These are phyloP conservation scores for Xiphorhynchus elegans DNA, from an alignment of 2,113 vertebrate species.

Conservation along the genomic window DNA sequence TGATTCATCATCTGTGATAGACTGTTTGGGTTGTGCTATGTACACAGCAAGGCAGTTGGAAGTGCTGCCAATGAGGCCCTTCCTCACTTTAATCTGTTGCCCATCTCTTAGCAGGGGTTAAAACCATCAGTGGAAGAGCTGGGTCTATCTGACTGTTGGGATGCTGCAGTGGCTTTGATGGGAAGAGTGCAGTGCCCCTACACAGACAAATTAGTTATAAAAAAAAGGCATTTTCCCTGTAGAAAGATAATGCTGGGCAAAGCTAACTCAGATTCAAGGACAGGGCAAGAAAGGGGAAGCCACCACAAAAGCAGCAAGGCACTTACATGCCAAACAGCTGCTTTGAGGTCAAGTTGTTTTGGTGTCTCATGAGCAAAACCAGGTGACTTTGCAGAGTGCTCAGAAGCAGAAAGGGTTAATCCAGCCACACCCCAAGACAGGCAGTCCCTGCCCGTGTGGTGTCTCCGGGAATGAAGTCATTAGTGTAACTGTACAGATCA, in stretches of 20 bases:
- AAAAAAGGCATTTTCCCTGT: neutral
- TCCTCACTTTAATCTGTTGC: neutral
- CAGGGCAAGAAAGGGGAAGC: neutral
- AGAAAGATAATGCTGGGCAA: neutral
- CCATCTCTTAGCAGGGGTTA: neutral
- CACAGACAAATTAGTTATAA: neutral
- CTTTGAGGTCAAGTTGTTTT: neutral
- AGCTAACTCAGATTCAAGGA: neutral
- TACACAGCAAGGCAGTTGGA: neutral
- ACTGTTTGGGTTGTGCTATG: slow-evolving; percentile 7
- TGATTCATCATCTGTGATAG: slow-evolving; percentile 41
- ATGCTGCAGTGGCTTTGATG: neutral
- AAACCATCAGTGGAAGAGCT: neutral
- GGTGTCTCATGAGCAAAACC: neutral
- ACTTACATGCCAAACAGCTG: neutral
- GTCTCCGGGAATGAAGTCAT: slow-evolving; percentile 50
- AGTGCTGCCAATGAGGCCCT: neutral
- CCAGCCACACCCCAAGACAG: neutral
- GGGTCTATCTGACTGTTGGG: neutral
- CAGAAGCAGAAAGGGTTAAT: neutral
- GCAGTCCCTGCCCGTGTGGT: neutral
- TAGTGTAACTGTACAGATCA: slow-evolving; percentile 25
- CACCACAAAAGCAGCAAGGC: neutral
- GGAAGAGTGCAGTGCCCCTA: neutral
- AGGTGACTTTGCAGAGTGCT: neutral